A percentile compares a stretch with the other conserved stretches of the same genome.
These are phyloP conservation scores for Aphidius ervi DNA, from an alignment of 1,140 invertebrate genomes.

Conservation along the genomic window DNA sequence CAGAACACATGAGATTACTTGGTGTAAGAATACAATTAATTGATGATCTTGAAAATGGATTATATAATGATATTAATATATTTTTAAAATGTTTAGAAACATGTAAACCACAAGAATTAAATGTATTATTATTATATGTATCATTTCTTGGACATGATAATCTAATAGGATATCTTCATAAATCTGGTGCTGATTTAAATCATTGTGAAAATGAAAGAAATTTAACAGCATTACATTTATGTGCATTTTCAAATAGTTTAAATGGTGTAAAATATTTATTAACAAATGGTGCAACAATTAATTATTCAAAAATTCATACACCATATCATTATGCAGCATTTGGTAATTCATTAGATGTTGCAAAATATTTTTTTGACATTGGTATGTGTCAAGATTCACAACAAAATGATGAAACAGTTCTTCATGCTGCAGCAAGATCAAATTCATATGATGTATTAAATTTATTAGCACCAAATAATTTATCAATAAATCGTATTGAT, in stretches of 20 bases:
- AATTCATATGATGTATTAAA: slow-evolving; percentile 71
- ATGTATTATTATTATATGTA: slow-evolving; percentile 66
- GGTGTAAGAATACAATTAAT: slow-evolving; percentile 63
- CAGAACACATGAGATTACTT: slow-evolving; percentile 66
- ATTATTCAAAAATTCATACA: slow-evolving; percentile 61
- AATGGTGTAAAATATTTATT: slow-evolving; percentile 68
- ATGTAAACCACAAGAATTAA: slow-evolving; percentile 61
- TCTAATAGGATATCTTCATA: slow-evolving; percentile 59
- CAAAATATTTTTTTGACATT: slow-evolving; percentile 65
- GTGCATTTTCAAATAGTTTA: slow-evolving; percentile 71
- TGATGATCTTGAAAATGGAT: slow-evolving; percentile 66
- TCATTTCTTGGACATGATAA: slow-evolving; percentile 66
- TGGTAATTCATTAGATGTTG: slow-evolving; percentile 69
- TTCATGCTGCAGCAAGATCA: slow-evolving; percentile 72
- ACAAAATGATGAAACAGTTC: slow-evolving; percentile 66
- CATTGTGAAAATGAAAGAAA: slow-evolving; percentile 65
- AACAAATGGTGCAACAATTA: slow-evolving; percentile 63
- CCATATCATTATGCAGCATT: slow-evolving; percentile 79
- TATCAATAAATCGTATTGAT: slow-evolving; percentile 65
- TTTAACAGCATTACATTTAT: slow-evolving; percentile 66
- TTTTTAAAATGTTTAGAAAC: slow-evolving; percentile 45
- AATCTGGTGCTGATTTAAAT: slow-evolving; percentile 63
- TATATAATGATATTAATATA: slow-evolving; percentile 56
- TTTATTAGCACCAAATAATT: slow-evolving; percentile 66
- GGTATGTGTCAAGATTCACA: slow-evolving; percentile 58